Base-by-base conservation (phyloP, 2,888 invertebrate genomes). In the Morinoia aosen region DNA sequence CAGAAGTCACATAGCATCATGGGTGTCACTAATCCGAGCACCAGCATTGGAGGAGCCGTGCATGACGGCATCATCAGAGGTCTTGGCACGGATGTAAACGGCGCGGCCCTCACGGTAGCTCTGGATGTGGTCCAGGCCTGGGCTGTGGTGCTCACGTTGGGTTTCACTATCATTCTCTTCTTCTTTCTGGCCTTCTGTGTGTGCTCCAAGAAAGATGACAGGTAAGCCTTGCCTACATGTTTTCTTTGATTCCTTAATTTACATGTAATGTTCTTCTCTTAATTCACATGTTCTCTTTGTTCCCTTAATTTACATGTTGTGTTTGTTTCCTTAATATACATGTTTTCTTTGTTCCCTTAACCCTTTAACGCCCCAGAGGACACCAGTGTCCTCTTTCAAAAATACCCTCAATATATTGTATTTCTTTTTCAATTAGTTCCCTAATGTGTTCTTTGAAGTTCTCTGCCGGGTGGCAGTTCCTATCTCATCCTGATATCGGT, bases 111-210 rank as follows among this genome's bases (percentile, higher is more conserved):
- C 19, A 96, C 96, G 40, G 96, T 96, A 16, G 96, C 96, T 56
- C 95, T 96, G 40, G 96, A 96, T 95, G 96, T 96, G 56, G 95
- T 96, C 33, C 96, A 96, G 88, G 96, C 96, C 12, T 96, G 96
- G 96, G 96, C 96, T 33, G 96, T 96, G 4, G 95, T 96, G n/a
- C 95, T 96, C 95, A 96, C 96, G n/a, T 94, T 96, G 19, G 96
- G 96, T n/a, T 96, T 96, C 95, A 96, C 96, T 10, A 95, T 96
- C n/a, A 96, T 96, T 57, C 96, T 96, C 95, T 96, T 96, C 95
- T 90, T 96, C 91, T 96, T 96, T 95, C 64, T 96, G 94, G 96
- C 96, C 14, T 96, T 96, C 90, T 96, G 96, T 95, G 96, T 96
- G n/a, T 96, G 96, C 90, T 96, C 96, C 76, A 96, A 95, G 94